Evolutionary conservation across 2,797 vertebrate species (phyloP).

Genomic region (Meriones psammophilus): DNA sequence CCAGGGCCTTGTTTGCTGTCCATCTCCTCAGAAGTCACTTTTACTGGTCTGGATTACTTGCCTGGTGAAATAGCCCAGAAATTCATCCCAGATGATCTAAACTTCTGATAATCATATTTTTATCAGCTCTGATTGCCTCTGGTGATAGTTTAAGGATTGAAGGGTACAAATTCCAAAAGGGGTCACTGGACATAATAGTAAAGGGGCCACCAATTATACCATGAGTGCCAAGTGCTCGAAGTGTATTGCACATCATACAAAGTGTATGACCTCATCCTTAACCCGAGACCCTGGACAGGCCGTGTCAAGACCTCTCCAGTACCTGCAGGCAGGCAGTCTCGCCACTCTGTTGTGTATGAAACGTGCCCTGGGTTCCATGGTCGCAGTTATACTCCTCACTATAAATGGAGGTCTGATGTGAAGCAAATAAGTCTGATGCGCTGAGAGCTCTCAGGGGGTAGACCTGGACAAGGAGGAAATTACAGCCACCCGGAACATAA

Average conservation of each 20-base stretch:
- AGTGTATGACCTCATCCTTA: neutral
- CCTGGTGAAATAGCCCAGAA: neutral
- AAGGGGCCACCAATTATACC: neutral
- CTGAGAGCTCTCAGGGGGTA: neutral
- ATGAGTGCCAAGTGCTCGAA: neutral
- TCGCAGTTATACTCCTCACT: neutral
- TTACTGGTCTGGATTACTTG: slow-evolving; percentile 2
- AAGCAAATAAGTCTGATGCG: neutral
- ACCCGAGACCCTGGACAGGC: neutral
- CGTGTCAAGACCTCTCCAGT: neutral
- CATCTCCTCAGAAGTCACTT: neutral
- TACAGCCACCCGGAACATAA: neutral
- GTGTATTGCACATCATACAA: neutral
- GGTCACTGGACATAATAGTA: neutral
- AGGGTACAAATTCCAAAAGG: neutral
- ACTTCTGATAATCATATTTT: neutral
- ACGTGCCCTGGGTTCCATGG: neutral
- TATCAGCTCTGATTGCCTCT: slow-evolving; percentile 5
- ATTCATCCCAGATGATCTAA: neutral
- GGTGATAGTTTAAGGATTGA: neutral
- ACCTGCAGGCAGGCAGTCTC: neutral
- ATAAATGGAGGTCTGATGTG: neutral
- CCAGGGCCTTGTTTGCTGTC: neutral
- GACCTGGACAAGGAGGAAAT: neutral
- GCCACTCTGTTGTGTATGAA: neutral